Evolutionary conservation across 92 coral and sea anemone species (phyloP), one percentile per base, ranked within the genome.

Genomic region (Isaurus tuberculatus): DNA sequence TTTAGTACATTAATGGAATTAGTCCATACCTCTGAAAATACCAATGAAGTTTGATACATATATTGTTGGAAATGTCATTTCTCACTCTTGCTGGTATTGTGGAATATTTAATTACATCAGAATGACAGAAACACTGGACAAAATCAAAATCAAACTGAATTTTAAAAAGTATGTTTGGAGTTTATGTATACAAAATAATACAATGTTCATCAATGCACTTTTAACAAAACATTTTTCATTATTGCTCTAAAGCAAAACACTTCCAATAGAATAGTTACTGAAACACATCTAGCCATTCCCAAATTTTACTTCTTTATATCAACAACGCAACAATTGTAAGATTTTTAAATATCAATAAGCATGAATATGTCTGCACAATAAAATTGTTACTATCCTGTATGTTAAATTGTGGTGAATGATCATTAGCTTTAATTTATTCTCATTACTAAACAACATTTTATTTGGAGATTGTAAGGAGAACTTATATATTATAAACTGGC

Each of bases 11-110:
- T 23, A 71, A 71, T 17, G 20, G 57, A 71, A 71, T 71, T 42
- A 71, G 58, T 71, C 32, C 57, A 26, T 71, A 71, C 57, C 77
- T 71, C 77, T 71, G 32, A 71, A 71, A 71, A 71, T 43, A 34
- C 48, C 46, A 29, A 65, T 65, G 70, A 65, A 65, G 42, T 29
- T 65, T 68, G 19, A 32, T 11, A 40, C 33, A 68, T 68, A 42
- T 34, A 68, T 68, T 68, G 26, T 68, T 68, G 26, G 73, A 68
- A 42, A 68, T 68, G 73, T 68, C 48, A 68, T 48, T 68, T 68
- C 30, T 68, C 15, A 68, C 48, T 16, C 73, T 68, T 68, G 73
- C 73, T 33, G 48, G 46, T 68, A 68, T 68, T 68, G 73, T 33
- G 73, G 73, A 33, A 68, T 5, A 68, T 34, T 68, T 34, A 58